Evolutionary conservation across 2,797 vertebrate species (phyloP).

Genomic region (Hypotaenidia okinawae): DNA sequence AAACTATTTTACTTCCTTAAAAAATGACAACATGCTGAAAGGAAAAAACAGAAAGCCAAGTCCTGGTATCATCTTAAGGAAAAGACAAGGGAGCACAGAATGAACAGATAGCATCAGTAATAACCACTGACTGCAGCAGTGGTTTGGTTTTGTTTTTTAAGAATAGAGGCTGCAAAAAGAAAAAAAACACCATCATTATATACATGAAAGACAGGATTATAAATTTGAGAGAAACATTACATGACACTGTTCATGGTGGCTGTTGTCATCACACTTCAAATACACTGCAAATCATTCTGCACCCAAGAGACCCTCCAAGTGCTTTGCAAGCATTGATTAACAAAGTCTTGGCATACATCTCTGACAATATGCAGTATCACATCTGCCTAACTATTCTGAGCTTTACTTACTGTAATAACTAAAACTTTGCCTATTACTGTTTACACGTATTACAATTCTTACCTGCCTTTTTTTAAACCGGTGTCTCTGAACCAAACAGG

Average conservation of each 20-base stretch:
- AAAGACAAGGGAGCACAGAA: neutral
- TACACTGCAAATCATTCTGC: neutral
- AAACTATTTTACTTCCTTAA: neutral
- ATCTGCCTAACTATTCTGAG: neutral
- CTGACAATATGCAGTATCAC: slow-evolving; percentile 7
- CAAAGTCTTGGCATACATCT: neutral
- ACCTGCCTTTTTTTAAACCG: neutral
- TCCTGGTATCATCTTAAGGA: neutral
- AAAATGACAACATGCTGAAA: neutral
- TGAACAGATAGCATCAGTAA: neutral
- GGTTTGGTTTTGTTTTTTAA: neutral
- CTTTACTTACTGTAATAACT: neutral
- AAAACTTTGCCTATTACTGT: neutral
- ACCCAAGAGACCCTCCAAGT: neutral
- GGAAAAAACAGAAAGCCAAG: neutral
- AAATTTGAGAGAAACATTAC: neutral
- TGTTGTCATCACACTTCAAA: neutral
- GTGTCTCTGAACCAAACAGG: neutral
- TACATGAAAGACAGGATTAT: neutral
- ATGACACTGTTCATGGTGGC: neutral
- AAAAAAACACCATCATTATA: neutral
- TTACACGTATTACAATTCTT: neutral
- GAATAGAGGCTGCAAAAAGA: neutral
- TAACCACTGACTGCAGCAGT: neutral
- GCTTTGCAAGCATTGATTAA: slow-evolving; percentile 18